Conservation (phyloP, 2,888 invertebrate species). For the Rhingia campestris region DNA sequence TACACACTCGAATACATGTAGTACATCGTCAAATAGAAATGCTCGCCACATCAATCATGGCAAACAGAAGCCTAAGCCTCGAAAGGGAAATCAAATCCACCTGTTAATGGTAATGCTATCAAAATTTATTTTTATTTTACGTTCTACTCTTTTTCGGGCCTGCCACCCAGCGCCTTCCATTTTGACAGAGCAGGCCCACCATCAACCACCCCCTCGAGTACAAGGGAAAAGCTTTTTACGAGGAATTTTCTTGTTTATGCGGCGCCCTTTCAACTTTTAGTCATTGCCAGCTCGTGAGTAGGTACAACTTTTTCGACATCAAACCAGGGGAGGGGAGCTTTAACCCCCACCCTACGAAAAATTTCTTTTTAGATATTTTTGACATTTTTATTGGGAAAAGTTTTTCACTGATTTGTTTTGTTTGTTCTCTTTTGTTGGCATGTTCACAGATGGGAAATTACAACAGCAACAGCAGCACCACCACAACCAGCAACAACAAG, state of each 20-base stretch:
- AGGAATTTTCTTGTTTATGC: no score
- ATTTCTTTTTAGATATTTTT: slow-evolving; percentile 6
- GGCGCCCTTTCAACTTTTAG: no score
- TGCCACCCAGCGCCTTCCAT: slow-evolving; percentile 5
- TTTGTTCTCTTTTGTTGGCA: slow-evolving; percentile 12
- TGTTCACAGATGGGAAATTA: slow-evolving; percentile 55
- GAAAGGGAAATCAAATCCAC: slow-evolving; percentile 66
- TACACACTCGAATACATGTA: background rate
- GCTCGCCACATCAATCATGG: slow-evolving; percentile 61
- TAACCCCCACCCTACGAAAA: background rate
- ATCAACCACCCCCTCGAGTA: background rate
- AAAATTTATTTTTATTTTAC: slow-evolving; percentile 62
- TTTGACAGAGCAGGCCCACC: background rate
- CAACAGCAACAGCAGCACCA: slow-evolving; percentile 58
- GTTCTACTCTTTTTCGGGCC: slow-evolving; percentile 25
- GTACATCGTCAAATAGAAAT: slow-evolving; percentile 18
- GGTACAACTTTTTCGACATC: no score
- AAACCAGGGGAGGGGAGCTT: slow-evolving; percentile 26
- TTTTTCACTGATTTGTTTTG: slow-evolving; percentile 45
- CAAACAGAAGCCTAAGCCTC: slow-evolving; percentile 57
- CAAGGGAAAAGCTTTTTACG: background rate
- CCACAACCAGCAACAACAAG: slow-evolving; percentile 70
- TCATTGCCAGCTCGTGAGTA: no score
- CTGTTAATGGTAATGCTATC: slow-evolving; percentile 66
- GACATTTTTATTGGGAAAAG: slow-evolving; percentile 50